Evolutionary conservation across 2,113 vertebrate genomes (phyloP), one percentile per base, ranked within the genome.

Genomic region (Lasiurus borealis): DNA sequence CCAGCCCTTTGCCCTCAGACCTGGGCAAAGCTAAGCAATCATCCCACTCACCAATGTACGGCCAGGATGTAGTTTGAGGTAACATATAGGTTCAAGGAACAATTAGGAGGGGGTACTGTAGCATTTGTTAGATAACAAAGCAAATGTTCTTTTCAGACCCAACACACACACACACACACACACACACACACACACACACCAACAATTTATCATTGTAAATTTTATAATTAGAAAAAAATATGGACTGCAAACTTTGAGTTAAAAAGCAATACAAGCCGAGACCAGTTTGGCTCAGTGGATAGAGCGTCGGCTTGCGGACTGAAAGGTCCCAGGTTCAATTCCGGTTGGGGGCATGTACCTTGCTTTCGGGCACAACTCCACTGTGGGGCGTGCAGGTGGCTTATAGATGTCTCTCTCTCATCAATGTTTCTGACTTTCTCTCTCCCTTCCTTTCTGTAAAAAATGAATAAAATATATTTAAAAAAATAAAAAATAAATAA

Each of bases 1-100:
- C 44, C 69, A 73, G 82, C n/a, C 77, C 62, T 96, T 91, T 82
- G 66, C 46, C 40, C 95, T 93, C 88, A 80, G 48, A 44, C n/a
- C 1, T 21, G 52, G n/a, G 21, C 81, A 95, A 84, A 87, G 16
- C 72, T 76, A 27, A 92, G 73, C 96, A 75, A n/a, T 96, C 66
- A 80, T 88, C 34, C 84, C 68, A 50, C 72, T 87, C 71, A 85
- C 90, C 95, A 93, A 18, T 6, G 3, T n/a, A 5, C 16, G 3
- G 31, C 73, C 66, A 82, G 71, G 18, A 66, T 54, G 16, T 54
- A 80, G 29, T 23, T 16, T n/a, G 71, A 83, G 16, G 84, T 36
- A 88, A 48, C 15, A 80, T 59, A 91, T 57, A 84, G 16, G n/a
- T 64, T 85, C 57, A 92, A 81, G 57, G 76, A 25, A 68, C 5